Conservation (phyloP, 2,113 vertebrate species). For the Trematocara nigrifrons region DNA sequence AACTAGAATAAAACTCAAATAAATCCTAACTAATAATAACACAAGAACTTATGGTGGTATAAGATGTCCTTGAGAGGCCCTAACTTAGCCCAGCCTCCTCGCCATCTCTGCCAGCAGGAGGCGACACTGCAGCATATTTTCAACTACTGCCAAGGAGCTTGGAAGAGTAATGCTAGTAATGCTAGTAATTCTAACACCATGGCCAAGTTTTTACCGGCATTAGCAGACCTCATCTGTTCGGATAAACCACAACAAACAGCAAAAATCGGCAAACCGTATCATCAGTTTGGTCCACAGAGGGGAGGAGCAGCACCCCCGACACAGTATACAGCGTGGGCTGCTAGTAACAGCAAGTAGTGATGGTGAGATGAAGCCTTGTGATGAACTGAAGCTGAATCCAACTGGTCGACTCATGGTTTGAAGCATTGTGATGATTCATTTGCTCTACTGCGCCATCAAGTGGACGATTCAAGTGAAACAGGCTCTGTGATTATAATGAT, state of each 20-base stretch:
- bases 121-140: neutral
- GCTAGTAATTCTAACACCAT: neutral
- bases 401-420: too few species aligned
- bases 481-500: too few species aligned
- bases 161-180: neutral
- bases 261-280: neutral
- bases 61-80: neutral
- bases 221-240: neutral
- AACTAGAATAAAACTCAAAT: neutral
- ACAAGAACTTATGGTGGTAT: neutral
- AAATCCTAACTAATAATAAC: neutral
- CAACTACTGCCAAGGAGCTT: neutral
- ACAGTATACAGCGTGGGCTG: neutral
- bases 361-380: too few species aligned
- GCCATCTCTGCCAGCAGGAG: neutral
- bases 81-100: neutral
- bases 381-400: too few species aligned
- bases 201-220: neutral
- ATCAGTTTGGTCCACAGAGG: neutral
- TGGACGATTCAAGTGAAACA: too few species aligned
- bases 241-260: neutral
- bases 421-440: too few species aligned
- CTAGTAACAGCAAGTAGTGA: neutral
- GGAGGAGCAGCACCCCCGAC: neutral
- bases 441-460: too few species aligned